Conservation (phyloP, 1,140 invertebrate species). For the Bombyx mandarina region DNA sequence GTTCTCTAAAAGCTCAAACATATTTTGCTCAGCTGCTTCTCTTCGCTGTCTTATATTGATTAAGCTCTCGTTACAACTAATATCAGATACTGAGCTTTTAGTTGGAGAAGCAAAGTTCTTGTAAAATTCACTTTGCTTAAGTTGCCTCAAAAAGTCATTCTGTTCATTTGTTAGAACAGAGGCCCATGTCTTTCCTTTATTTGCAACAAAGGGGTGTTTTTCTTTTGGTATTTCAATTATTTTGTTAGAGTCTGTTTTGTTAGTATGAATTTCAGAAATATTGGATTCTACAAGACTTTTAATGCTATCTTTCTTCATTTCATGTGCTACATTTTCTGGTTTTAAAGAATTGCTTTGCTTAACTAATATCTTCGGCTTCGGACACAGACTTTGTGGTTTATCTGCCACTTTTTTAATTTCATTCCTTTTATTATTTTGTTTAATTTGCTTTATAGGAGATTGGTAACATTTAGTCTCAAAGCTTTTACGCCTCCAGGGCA, state of each 20-base stretch:
- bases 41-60: constrained; percentile 53
- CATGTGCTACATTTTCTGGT: no score
- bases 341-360: no score
- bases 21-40: constrained; percentile 74
- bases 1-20: constrained; percentile 82
- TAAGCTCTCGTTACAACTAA: constrained; percentile 55
- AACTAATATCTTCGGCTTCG: no score
- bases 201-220: constrained; percentile 27
- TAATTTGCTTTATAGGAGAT: no score
- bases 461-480: constrained; percentile 8
- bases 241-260: neutral
- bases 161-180: constrained; percentile 59
- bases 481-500: constrained; percentile 47
- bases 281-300: neutral
- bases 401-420: neutral
- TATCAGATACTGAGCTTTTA: constrained; percentile 42
- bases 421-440: constrained; percentile 1
- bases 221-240: constrained; percentile 13
- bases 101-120: constrained; percentile 51
- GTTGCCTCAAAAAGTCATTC: constrained; percentile 49
- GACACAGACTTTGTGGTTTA: no score
- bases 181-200: constrained; percentile 51
- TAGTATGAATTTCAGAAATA: neutral
- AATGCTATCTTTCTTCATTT: no score
- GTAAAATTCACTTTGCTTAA: constrained; percentile 58